These are phyloP conservation scores for Lanius collurio DNA, from an alignment of 2,113 vertebrate species.

Conservation along the genomic window DNA sequence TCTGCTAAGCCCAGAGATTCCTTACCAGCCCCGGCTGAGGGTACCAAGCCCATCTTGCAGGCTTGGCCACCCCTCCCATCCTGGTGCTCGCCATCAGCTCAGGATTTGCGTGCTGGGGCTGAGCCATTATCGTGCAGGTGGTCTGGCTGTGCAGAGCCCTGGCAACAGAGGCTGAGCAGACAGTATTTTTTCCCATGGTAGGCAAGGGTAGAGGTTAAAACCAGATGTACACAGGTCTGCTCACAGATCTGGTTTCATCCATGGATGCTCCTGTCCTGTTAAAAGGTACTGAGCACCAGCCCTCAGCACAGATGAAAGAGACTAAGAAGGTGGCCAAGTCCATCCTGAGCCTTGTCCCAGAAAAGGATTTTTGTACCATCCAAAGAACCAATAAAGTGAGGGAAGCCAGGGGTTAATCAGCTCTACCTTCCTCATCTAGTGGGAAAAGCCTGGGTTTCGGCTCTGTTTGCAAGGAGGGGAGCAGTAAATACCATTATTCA, in stretches of 20 bases:
- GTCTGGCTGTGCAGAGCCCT: not conserved
- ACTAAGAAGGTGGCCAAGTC: not conserved
- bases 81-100: not conserved
- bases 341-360: not conserved
- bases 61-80: not conserved
- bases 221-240: not conserved
- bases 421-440: not conserved
- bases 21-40: not conserved
- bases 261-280: not conserved
- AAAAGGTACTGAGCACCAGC: accelerated
- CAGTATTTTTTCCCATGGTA: not conserved
- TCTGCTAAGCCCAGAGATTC: not conserved
- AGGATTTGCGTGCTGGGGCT: not conserved
- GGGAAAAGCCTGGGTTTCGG: slow-evolving; percentile 18
- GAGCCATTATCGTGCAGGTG: not conserved
- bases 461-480: slow-evolving; percentile 47
- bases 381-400: not conserved
- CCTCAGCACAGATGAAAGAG: accelerated
- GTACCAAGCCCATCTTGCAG: not conserved
- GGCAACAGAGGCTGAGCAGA: not conserved
- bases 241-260: not conserved
- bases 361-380: not conserved
- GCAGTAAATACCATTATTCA: slow-evolving; percentile 64
- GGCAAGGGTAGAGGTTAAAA: not conserved
- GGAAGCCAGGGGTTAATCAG: not conserved